phyloP scores from a whole-genome alignment of 2,888 invertebrate genomes.

The Hermaeophaga mercurialis region DNA sequence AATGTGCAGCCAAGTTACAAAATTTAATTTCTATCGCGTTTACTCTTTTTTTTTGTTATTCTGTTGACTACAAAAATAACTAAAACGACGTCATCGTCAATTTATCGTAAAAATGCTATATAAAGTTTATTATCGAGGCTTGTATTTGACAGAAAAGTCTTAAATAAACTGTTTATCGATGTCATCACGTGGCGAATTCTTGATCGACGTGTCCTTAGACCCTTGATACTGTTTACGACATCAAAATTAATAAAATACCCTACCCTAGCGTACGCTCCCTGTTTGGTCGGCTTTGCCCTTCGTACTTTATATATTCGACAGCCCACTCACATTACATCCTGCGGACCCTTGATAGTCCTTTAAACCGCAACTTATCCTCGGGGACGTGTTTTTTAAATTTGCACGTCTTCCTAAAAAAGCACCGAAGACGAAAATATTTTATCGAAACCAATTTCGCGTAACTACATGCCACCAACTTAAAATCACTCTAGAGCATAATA shows the following conservation, averaged over 20 bases:
- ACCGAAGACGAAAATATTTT: constrained; percentile 49
- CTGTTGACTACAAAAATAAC: too few relatives aligned
- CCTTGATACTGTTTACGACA: not conserved
- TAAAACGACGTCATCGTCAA: too few relatives aligned
- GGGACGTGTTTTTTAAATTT: constrained; percentile 47
- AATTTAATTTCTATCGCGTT: too few relatives aligned
- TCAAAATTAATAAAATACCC: constrained; percentile 16
- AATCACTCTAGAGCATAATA: constrained; percentile 52
- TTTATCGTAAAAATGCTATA: too few relatives aligned
- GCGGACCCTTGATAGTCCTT: constrained; percentile 33
- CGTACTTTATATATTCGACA: constrained; percentile 3
- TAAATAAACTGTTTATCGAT: too few relatives aligned
- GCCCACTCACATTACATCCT: constrained; percentile 22
- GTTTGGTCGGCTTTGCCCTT: constrained; percentile 6
- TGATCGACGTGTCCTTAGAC: not conserved
- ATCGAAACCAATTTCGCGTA: constrained; percentile 52
- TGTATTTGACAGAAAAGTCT: too few relatives aligned
- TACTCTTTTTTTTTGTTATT: too few relatives aligned
- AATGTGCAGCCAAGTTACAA: too few relatives aligned
- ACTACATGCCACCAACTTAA: constrained; percentile 50
- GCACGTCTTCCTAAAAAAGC: constrained; percentile 49
- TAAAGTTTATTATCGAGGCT: too few relatives aligned
- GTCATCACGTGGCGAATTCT: too few relatives aligned
- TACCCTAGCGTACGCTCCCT: constrained; percentile 5
- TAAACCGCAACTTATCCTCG: constrained; percentile 39